Base-by-base conservation (phyloP, 1,140 invertebrate genomes). In the Panagrolaimus sp. region DNA sequence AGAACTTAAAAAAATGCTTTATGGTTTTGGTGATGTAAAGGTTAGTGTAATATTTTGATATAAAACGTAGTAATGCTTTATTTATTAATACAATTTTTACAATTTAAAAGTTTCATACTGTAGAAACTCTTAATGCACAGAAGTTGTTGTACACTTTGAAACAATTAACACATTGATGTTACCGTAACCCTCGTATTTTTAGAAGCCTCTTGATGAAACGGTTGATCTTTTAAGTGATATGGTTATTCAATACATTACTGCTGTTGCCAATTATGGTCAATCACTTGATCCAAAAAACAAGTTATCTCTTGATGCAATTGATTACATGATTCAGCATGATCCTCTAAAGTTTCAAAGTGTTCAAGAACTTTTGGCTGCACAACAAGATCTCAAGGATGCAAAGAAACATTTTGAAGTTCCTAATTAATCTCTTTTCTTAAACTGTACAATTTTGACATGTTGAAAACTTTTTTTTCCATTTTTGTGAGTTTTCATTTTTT, bases 261-360 rank as follows among this genome's bases (percentile, higher is more conserved):
- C n/a, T 20, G 4, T 57, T 16, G 11, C n/a, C 1, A 20, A 20
- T 20, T n/a, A n/a, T 27, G 11, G 9, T 11, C 20, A 57, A 20
- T 11, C 13, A 1, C 51, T 57, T 20, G 51, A 20, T 5, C 51
- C 51, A 11, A 13, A 16, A 11, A 57, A 57, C 9, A 57, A 57
- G 51, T 25, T 57, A n/a, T n/a, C 51, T 9, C 51, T 57, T 27
- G 13, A 57, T 20, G 51, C 27, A 20, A 11, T 57, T 27, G 13
- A 57, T 27, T 57, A 57, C 51, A 57, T 57, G 51, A 27, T 16
- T 13, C 51, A 27, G 9, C 20, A 57, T 27, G 51, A 57, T 57
- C 11, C 4, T 4, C 20, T 9, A 20, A 57, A 57, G 8, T 57
- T 57, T 23, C 13, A 25, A 11, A 14, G 51, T 57, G n/a, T 57